Evolutionary conservation across 1,140 invertebrate species (phyloP).

Genomic region (Carposina sasakii): DNA sequence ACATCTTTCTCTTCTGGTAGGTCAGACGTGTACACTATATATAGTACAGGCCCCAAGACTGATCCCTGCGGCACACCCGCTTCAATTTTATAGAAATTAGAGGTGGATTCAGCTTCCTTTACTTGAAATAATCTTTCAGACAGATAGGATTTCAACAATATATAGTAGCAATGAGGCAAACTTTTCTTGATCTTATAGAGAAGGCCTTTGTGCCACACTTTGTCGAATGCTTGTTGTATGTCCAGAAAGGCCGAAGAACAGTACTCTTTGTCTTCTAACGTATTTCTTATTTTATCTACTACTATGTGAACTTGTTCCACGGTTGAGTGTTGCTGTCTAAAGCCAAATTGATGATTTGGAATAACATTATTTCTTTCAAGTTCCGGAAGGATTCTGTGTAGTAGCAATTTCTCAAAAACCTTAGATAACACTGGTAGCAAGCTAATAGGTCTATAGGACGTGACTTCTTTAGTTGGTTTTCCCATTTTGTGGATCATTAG

Average conservation of each 20-base stretch:
- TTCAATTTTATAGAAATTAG: background rate
- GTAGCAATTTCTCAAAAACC: background rate
- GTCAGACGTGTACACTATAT: constrained; percentile 5
- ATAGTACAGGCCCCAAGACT: constrained; percentile 2
- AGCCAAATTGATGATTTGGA: background rate
- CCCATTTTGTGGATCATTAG: background rate
- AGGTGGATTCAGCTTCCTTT: background rate
- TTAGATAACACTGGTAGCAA: background rate
- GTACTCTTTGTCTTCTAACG: background rate
- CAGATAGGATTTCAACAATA: background rate
- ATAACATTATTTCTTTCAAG: background rate
- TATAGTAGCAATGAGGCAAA: background rate
- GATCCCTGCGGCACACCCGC: constrained; percentile 9
- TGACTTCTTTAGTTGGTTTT: background rate
- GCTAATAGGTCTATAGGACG: constrained; percentile 2
- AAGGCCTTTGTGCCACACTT: background rate
- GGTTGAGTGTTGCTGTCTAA: background rate
- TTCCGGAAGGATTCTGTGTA: background rate
- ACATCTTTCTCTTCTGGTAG: background rate
- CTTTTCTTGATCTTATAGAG: background rate
- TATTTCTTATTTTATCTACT: background rate
- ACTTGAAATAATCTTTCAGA: constrained; percentile 7
- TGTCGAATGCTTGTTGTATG: constrained; percentile 1
- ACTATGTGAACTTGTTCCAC: constrained; percentile 1
- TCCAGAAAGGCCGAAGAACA: background rate